These are phyloP conservation scores for Lepus americanus DNA, from an alignment of 2,113 vertebrate genomes.

Conservation along the genomic window DNA sequence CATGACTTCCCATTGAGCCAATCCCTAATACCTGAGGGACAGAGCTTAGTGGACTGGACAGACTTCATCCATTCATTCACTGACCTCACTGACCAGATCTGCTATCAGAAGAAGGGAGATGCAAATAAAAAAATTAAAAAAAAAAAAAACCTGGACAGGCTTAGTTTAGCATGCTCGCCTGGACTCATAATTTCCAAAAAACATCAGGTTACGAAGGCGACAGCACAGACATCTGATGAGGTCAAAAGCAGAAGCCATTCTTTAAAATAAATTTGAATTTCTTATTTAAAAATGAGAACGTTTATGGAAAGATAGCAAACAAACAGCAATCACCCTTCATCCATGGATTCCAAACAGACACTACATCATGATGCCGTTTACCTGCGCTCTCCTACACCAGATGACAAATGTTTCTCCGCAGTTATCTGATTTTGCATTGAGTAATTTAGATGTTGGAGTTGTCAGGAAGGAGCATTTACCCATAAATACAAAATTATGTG, in stretches of 20 bases:
- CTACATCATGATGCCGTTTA: conserved; percentile 68
- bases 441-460: conserved; percentile 75
- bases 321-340: conserved; percentile 43
- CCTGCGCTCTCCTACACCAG: conserved; percentile 67
- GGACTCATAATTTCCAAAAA: neutral
- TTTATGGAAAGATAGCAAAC: neutral
- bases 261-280: conserved; percentile 44
- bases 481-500: conserved; percentile 78
- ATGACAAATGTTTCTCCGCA: conserved; percentile 70
- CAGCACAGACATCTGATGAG: neutral
- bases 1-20: neutral
- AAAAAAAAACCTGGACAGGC: too few relatives aligned
- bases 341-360: conserved; percentile 64
- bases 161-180: neutral
- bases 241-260: conserved; percentile 7
- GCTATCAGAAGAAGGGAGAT: neutral
- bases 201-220: neutral
- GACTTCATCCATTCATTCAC: neutral
- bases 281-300: neutral
- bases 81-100: neutral
- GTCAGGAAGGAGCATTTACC: conserved; percentile 71
- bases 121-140: neutral
- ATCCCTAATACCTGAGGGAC: neutral
- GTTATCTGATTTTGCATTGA: conserved; percentile 73
- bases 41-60: neutral